phyloP scores from a whole-genome alignment of 2,797 vertebrate species.

The Schizopygopsis pylzovi region DNA sequence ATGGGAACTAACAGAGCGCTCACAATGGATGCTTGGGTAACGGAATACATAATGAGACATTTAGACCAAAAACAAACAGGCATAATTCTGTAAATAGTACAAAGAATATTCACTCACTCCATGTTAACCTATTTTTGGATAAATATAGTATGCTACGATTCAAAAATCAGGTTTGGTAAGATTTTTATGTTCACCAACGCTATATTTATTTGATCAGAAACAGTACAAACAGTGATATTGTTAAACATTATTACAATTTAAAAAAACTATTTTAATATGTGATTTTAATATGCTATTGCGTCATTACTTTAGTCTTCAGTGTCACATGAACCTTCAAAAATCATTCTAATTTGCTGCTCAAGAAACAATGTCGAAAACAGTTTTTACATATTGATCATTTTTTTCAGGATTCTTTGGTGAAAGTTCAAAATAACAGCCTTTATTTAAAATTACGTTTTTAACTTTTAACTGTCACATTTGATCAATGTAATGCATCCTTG shows the following conservation, averaged over 20 bases:
- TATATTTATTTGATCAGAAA: background rate
- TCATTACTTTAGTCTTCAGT: background rate
- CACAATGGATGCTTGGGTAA: constrained; percentile 11
- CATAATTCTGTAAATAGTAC: background rate
- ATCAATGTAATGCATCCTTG: background rate
- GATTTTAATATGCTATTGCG: background rate
- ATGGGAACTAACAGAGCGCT: background rate
- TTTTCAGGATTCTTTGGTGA: background rate
- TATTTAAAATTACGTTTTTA: background rate
- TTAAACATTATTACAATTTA: background rate
- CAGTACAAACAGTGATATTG: background rate
- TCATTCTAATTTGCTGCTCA: background rate
- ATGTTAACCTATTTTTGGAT: background rate
- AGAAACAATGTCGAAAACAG: background rate
- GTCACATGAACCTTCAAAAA: background rate
- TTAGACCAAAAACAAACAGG: constrained; percentile 25
- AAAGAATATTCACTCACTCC: background rate
- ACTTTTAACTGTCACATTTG: background rate
- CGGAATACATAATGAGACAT: constrained; percentile 15
- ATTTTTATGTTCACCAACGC: background rate
- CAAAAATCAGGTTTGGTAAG: background rate
- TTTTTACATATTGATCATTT: background rate
- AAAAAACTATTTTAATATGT: background rate
- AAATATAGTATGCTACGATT: background rate
- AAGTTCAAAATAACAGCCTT: background rate